Base-by-base conservation (phyloP, 2,113 vertebrate species). In the Tragelaphus buxtoni region DNA sequence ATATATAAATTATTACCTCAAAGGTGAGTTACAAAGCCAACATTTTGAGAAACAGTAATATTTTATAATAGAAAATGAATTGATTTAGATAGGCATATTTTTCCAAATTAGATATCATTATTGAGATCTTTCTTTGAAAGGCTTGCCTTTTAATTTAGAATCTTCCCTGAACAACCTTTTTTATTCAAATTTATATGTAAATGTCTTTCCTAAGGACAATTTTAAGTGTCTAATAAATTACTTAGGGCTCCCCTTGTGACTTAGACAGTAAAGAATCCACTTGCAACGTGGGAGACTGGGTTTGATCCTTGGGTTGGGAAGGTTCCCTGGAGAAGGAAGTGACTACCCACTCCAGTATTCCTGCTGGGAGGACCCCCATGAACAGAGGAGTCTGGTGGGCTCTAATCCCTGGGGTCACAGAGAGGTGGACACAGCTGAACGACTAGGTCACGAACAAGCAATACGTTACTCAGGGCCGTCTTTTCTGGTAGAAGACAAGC, bases 121-220 rank as follows among this genome's bases (percentile, higher is more conserved):
- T 49, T 88, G 61, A 51, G 55, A 20, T 90, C 39, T 87, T 95
- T 72, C n/a, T 92, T 18, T 81, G 14, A 91, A 92, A 96, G 45
- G 58, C 28, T 85, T 86, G 0, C 60, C 65, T 95, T 91, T 92
- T 60, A 72, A 83, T 55, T 96, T 28, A 90, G 12, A 94, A 63
- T 81, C n/a, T 60, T 2, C 13, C 30, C 76, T 95, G 24, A 85
- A 65, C 35, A 61, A 39, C 26, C 60, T 63, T 16, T 61, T 79
- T 79, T 90, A 83, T 82, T 91, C 28, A 91, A n/a, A 88, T 93
- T 91, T 79, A 45, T 93, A 91, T 92, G 5, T 93, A 76, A 94
- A 80, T 20, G 76, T 94, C 53, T 88, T 97, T 88, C 35, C 53
- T 85, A 80, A 90, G 51, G 56, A 90, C 10, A 91, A 13, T 16